These are phyloP conservation scores for Nemapogon koenigi DNA, from an alignment of 2,888 invertebrate genomes.

Conservation along the genomic window DNA sequence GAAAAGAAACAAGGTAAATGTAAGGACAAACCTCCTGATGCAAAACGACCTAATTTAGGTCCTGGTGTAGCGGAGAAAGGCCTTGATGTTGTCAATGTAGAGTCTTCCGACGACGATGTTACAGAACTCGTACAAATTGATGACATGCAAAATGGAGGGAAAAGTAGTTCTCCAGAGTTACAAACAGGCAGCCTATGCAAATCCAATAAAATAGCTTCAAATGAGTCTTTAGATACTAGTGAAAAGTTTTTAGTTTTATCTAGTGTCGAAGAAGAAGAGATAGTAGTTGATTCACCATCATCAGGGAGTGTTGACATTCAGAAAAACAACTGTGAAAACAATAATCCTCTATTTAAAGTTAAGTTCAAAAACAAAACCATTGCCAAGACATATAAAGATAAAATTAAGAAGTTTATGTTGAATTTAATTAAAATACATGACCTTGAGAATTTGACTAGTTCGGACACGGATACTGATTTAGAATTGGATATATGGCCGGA, in stretches of 20 bases:
- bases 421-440: conserved; percentile 41
- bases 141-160: conserved; percentile 43
- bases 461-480: conserved; percentile 39
- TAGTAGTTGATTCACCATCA: conserved; percentile 1
- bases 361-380: conserved; percentile 46
- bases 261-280: background rate
- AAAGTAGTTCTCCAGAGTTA: conserved; percentile 21
- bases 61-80: conserved; percentile 19
- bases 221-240: conserved; percentile 13
- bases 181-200: background rate
- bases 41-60: background rate
- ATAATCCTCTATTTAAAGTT: conserved; percentile 45
- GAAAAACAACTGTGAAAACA: conserved; percentile 41
- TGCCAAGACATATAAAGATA: conserved; percentile 46
- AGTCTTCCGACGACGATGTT: conserved; percentile 22
- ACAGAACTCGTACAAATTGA: conserved; percentile 3
- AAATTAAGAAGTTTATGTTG: conserved; percentile 52
- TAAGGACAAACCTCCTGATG: background rate
- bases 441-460: conserved; percentile 22
- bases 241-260: background rate
- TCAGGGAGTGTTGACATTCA: background rate
- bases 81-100: conserved; percentile 24
- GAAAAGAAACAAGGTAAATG: conserved; percentile 22
- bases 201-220: conserved; percentile 19
- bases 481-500: conserved; percentile 49